Evolutionary conservation across 2,797 vertebrate species (phyloP).

Genomic region (Sebastes reedi): DNA sequence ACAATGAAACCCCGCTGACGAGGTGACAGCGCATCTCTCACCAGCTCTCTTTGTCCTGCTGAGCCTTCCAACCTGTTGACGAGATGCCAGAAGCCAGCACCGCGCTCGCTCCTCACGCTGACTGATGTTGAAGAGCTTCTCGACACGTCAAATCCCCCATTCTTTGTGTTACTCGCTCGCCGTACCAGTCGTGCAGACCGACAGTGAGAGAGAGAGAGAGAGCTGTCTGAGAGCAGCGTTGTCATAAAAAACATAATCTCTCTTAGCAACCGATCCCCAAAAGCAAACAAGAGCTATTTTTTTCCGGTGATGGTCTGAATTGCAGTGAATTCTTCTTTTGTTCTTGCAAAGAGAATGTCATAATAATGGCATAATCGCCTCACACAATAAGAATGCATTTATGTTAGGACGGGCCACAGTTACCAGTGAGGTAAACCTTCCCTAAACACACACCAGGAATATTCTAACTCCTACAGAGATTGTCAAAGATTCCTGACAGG

Average conservation of each 20-base stretch:
- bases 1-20: conserved; percentile 15
- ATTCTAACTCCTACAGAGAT: background rate
- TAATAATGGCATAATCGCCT: background rate
- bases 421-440: conserved; percentile 1
- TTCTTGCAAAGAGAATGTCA: conserved; percentile 13
- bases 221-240: conserved; percentile 8
- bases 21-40: conserved; percentile 32
- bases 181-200: background rate
- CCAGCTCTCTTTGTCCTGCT: background rate
- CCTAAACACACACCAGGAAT: background rate
- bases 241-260: conserved; percentile 3
- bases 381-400: background rate
- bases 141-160: conserved; percentile 8
- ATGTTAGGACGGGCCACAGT: background rate
- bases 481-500: background rate
- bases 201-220: conserved; percentile 1
- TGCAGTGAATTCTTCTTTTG: background rate
- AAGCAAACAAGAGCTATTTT: conserved; percentile 21
- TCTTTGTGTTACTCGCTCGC: background rate
- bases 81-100: conserved; percentile 1
- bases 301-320: background rate
- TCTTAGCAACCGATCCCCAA: conserved; percentile 20
- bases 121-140: conserved; percentile 10
- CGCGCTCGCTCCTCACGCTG: background rate
- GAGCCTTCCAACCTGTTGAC: conserved; percentile 28